Conservation (phyloP, 1,140 invertebrate genomes). For the Dreissena rostriformis region DNA sequence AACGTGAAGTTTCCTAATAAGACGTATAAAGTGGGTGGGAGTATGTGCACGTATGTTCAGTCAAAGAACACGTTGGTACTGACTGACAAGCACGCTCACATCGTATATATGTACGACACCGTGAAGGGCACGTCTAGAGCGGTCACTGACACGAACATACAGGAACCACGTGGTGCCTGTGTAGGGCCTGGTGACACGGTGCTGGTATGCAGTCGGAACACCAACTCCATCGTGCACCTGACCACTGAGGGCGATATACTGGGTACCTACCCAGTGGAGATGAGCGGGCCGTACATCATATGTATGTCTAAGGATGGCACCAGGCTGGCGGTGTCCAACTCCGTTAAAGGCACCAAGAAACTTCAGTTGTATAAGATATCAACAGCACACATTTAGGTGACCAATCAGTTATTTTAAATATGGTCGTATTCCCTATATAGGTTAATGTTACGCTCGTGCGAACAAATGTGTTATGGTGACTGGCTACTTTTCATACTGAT, state of each 20-base stretch:
- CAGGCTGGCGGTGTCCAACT: slow-evolving; percentile 21
- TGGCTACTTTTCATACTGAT: no score
- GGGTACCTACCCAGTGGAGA: not conserved
- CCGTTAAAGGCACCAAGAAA: not conserved
- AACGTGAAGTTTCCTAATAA: slow-evolving; percentile 1
- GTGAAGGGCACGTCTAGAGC: no score
- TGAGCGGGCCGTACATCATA: not conserved
- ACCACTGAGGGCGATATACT: not conserved
- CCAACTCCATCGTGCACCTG: slow-evolving; percentile 7
- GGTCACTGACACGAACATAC: not conserved
- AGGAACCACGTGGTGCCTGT: not conserved
- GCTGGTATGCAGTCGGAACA: not conserved
- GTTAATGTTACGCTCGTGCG: no score
- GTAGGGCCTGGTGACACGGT: slow-evolving; percentile 2
- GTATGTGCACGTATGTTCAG: not conserved
- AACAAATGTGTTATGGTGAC: no score
- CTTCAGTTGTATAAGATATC: slow-evolving; percentile 7
- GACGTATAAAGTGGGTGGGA: not conserved
- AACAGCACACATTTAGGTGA: no score
- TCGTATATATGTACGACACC: not conserved
- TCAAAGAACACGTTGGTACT: not conserved
- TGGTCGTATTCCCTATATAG: no score
- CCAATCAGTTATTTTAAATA: no score
- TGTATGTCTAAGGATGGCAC: slow-evolving; percentile 10
- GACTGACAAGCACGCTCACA: not conserved